Conservation (phyloP, 1,140 invertebrate species). For the Sarcophaga bullata region DNA sequence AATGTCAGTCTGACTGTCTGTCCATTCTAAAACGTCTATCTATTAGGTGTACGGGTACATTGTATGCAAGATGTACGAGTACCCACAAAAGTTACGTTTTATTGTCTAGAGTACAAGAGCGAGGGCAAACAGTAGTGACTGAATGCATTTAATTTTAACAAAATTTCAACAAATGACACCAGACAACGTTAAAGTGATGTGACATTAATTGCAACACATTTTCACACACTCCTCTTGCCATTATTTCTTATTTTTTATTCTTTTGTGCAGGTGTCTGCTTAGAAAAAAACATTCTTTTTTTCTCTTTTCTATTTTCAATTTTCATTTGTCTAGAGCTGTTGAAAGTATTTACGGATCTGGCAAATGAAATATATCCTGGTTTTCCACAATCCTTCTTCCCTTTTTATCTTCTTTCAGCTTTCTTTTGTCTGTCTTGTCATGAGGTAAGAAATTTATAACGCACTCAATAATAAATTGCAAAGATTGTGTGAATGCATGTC, state of each 20-base stretch:
- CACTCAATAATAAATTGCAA: constrained; percentile 9
- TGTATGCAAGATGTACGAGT: neutral
- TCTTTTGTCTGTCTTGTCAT: neutral
- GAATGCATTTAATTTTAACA: constrained; percentile 45
- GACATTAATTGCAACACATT: constrained; percentile 47
- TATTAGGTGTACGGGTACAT: too few relatives aligned
- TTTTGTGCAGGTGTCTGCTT: neutral
- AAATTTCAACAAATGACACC: constrained; percentile 44
- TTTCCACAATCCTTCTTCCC: neutral
- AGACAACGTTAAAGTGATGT: constrained; percentile 44
- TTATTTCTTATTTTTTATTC: neutral
- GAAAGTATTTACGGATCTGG: constrained; percentile 13
- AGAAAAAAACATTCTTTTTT: too few relatives aligned
- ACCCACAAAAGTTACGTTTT: neutral
- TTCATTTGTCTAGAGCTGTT: constrained; percentile 3
- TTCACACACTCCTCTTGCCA: constrained; percentile 3
- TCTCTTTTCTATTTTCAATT: neutral
- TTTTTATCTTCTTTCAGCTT: too few relatives aligned
- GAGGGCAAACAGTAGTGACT: neutral
- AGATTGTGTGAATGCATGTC: neutral
- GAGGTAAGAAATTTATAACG: constrained; percentile 14
- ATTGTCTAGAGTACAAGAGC: neutral
- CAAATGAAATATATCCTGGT: constrained; percentile 24
- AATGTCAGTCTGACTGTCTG: too few relatives aligned
- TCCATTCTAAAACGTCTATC: too few relatives aligned